Conservation (phyloP, 2,888 invertebrate species). For the Agrotis segetum region DNA sequence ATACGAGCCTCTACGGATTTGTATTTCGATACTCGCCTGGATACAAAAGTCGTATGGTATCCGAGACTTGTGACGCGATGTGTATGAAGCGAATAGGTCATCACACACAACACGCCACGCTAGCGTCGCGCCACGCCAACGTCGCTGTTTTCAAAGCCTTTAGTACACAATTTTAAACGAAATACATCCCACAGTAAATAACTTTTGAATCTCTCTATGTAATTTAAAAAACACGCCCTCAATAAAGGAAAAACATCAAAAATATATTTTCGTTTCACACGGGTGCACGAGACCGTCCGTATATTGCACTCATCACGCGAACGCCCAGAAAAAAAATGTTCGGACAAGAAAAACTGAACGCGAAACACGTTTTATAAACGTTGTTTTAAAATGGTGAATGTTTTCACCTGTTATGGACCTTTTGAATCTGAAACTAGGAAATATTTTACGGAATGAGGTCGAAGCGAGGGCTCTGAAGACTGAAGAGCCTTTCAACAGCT, state of each 20-base stretch:
- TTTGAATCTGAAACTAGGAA: conserved; percentile 58
- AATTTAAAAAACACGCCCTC: conserved; percentile 33
- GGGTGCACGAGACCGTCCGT: conserved; percentile 8
- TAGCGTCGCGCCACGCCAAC: too few species aligned
- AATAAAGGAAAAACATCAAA: conserved; percentile 34
- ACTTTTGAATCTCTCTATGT: conserved; percentile 11
- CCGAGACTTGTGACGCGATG: too few species aligned
- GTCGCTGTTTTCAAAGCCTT: too few species aligned
- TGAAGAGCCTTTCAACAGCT: conserved; percentile 58
- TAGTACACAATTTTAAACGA: conserved; percentile 24
- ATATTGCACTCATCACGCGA: conserved; percentile 43
- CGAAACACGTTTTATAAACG: conserved; percentile 52
- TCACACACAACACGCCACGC: too few species aligned
- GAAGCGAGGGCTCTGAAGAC: conserved; percentile 55
- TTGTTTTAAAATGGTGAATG: conserved; percentile 56
- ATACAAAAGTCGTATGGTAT: too few species aligned
- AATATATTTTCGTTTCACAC: conserved; percentile 23
- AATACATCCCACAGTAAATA: conserved; percentile 13
- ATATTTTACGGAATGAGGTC: conserved; percentile 65
- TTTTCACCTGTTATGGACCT: conserved; percentile 54
- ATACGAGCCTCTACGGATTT: too few species aligned
- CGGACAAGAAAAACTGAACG: conserved; percentile 33
- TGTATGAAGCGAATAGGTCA: too few species aligned
- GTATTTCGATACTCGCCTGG: too few species aligned
- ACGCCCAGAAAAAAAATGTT: conserved; percentile 33